Conservation (phyloP, 2,113 vertebrate genomes). For the Calyptomena viridis region DNA sequence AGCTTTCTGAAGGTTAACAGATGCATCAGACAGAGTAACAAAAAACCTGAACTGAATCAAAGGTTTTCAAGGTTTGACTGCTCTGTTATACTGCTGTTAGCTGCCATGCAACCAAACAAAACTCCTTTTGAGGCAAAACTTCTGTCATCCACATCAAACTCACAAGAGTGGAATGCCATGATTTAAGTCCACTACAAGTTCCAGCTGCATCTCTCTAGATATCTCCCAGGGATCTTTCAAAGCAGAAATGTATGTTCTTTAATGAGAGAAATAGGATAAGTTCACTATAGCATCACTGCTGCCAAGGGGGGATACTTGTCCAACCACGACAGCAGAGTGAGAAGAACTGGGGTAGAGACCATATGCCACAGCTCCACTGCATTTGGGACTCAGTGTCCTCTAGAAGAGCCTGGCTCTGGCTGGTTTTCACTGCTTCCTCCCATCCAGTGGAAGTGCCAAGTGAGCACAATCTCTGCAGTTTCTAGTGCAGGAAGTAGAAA, state of each 20-base stretch:
- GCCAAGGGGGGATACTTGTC: neutral
- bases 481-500: neutral
- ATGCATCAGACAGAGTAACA: neutral
- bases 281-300: neutral
- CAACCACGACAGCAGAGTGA: neutral
- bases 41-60: neutral
- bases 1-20: slow-evolving; percentile 20
- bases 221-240: neutral
- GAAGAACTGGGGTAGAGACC: neutral
- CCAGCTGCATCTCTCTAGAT: neutral
- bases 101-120: neutral
- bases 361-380: neutral
- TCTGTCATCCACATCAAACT: neutral
- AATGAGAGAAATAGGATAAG: neutral
- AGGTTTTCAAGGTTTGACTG: neutral
- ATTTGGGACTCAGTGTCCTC: neutral
- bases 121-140: neutral
- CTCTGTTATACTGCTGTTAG: neutral
- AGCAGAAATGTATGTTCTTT: neutral
- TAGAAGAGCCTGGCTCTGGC: neutral
- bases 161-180: neutral
- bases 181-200: neutral
- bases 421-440: neutral
- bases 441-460: neutral
- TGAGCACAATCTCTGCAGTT: neutral